Evolutionary conservation across 2,113 vertebrate species (phyloP), one percentile per base, ranked within the genome.

Genomic region (Cyphomyrus discorhynchus): DNA sequence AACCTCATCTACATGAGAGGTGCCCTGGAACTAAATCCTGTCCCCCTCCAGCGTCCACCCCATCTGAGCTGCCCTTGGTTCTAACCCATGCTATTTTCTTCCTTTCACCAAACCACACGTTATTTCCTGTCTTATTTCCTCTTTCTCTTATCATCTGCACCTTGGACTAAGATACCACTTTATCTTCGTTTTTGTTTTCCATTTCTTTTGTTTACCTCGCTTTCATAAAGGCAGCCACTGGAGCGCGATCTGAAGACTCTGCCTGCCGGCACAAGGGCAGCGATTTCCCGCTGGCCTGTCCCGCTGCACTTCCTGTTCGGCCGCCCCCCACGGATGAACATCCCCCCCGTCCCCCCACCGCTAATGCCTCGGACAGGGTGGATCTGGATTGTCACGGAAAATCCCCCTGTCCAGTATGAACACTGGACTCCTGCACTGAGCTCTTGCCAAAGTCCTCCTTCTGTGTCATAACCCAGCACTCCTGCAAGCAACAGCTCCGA

Each of bases 121-220:
- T 35, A 86, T 53, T 86, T 86, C 85, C 85, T 86, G 85, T 52
- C 85, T 52, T 86, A 86, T 35, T 86, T 86, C 47, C 85, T 52
- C 50, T 86, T 31, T 52, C 47, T 35, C 47, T 86, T 86, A 53
- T 86, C 85, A 11, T 52, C 46, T 11, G n/a, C 52, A 86, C 85
- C 27, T 86, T 15, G 85, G 49, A 21, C 24, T 35, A 86, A 15
- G 11, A 39, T 24, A 53, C 46, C n/a, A 27, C 21, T 86, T 17
- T 86, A 77, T 77, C 70, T 15, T 77, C 17, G 1, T 5, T 8
- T 50, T 53, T 86, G 39, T 24, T 0, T 5, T 53, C 15, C 9
- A 50, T 50, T 27, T 31, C 35, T 19, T n/a, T 83, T 83, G 80
- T 86, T 86, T 27, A 86, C n/a, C 39, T 86, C 15, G 5, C 13